Base-by-base conservation (phyloP, 2,113 vertebrate species). In the Platichthys flesus region DNA sequence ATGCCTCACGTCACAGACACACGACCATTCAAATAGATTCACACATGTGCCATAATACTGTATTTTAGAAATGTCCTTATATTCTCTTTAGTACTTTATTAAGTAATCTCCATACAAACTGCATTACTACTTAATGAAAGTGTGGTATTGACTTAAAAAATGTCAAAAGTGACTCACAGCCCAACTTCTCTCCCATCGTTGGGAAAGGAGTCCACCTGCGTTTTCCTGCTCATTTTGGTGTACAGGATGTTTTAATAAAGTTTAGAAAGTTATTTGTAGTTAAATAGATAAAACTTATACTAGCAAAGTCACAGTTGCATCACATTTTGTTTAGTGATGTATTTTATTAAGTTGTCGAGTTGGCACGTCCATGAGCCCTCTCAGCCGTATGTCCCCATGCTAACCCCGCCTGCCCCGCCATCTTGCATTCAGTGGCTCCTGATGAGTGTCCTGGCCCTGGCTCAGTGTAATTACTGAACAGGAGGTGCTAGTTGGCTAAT, bases 401-500 rank as follows among this genome's bases (percentile, higher is more conserved):
- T 74, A 42, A 67, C 76, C 75, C 70, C 56, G 42, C 35, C 69
- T 71, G 78, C 83, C 70, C 78, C 23, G 26, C 61, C 18, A 71
- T 84, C 83, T 81, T 73, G 81, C 49, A 52, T 47, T 85, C 81
- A 69, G 86, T 78, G 81, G 84, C 79, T 86, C 75, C 81, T 82
- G 85, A 86, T 84, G 88, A 90, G 80, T 49, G 65, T 76, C 78
- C 84, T 84, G 84, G 78, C 79, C 72, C 75, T 51, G 77, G 28
- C 83, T 85, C 82, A 35, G 67, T 81, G 81, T 91, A 90, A 93
- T 93, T 90, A 92, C 85, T 79, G 73, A 83, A 88, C 89, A 89
- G 89, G 85, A 75, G 74, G 85, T 88, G 86, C 84, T 83, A 82
- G 89, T 85, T 67, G 82, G 81, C 86, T 93, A 93, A 93, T 93